phyloP scores from a whole-genome alignment of 2,888 invertebrate genomes.

The Acanthoscelides obtectus region DNA sequence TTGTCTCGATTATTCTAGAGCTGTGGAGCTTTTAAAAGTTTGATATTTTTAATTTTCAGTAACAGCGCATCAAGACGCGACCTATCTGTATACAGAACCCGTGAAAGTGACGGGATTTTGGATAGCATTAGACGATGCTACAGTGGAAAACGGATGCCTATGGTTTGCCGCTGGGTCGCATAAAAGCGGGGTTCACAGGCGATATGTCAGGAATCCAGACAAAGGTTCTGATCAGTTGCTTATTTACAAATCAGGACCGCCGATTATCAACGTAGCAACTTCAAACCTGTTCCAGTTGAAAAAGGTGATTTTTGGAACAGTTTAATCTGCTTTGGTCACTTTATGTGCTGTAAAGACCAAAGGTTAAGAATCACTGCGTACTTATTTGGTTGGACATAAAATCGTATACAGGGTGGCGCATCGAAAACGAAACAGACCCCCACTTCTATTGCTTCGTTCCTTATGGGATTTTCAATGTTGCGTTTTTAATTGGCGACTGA shows the following conservation, averaged over 20 bases:
- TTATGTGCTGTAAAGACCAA: too few relatives aligned
- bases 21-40: too few relatives aligned
- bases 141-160: constrained; percentile 89
- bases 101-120: constrained; percentile 82
- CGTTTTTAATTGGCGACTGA: too few relatives aligned
- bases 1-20: too few relatives aligned
- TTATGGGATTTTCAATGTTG: too few relatives aligned
- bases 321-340: too few relatives aligned
- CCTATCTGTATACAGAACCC: constrained; percentile 84
- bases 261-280: constrained; percentile 70
- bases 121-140: constrained; percentile 94
- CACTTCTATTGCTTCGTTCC: too few relatives aligned
- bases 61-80: constrained; percentile 78
- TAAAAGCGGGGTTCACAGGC: constrained; percentile 71
- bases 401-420: too few relatives aligned
- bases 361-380: too few relatives aligned
- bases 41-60: constrained; percentile 55
- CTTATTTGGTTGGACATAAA: too few relatives aligned
- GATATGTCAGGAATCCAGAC: constrained; percentile 68
- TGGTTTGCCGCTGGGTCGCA: constrained; percentile 92
- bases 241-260: constrained; percentile 64
- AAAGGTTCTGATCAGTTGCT: constrained; percentile 55
- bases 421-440: too few relatives aligned
- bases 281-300: constrained; percentile 72
- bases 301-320: constrained; percentile 78